These are phyloP conservation scores for Rhizoglyphus robini DNA, from an alignment of 1,140 invertebrate genomes.

Conservation along the genomic window DNA sequence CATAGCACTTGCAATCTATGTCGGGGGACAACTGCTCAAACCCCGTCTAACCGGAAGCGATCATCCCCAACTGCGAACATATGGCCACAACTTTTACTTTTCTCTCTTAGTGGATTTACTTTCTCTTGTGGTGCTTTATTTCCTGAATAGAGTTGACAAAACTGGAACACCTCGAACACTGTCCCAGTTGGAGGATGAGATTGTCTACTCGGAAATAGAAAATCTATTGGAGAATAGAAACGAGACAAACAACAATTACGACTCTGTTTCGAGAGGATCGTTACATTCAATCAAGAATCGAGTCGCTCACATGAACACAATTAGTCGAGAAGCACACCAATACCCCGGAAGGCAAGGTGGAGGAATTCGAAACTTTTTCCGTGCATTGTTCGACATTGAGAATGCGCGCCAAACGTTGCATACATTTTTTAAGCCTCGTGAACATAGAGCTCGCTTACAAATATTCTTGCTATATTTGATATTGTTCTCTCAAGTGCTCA, in stretches of 20 bases:
- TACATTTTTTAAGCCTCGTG: not conserved
- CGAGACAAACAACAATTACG: not conserved
- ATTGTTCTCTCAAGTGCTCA: not conserved
- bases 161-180: not conserved
- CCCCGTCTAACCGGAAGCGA: not conserved
- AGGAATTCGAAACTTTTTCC: not conserved
- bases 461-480: not conserved
- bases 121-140: not conserved
- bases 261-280: not conserved
- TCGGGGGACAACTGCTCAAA: not conserved
- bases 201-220: not conserved
- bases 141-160: not conserved
- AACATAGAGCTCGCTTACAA: not conserved
- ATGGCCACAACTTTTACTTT: not conserved
- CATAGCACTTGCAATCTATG: not conserved
- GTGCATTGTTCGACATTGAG: not conserved
- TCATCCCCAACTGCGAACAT: not conserved
- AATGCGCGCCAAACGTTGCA: not conserved
- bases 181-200: not conserved
- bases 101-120: not conserved
- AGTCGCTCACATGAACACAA: too few species aligned
- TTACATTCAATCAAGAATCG: too few species aligned
- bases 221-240: not conserved
- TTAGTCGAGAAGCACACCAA: too few species aligned
- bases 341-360: too few species aligned